These are phyloP conservation scores for Choristoneura fumiferana DNA, from an alignment of 1,140 invertebrate genomes.

Conservation along the genomic window DNA sequence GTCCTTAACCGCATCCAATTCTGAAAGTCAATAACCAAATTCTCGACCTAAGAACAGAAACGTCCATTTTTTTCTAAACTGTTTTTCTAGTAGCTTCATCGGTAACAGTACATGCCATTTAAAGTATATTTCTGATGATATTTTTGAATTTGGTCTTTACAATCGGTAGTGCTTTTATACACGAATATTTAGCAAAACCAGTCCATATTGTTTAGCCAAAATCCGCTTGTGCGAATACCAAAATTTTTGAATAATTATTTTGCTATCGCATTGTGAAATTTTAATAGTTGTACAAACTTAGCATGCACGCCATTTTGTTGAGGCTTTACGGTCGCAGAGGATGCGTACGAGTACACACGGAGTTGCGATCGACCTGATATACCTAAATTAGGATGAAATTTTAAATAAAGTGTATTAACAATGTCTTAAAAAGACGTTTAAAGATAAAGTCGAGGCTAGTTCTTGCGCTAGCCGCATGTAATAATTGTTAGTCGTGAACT, in stretches of 20 bases:
- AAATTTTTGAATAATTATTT: slow-evolving; percentile 73
- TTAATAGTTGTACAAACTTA: slow-evolving; percentile 47
- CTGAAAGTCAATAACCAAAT: slow-evolving; percentile 56
- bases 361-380: slow-evolving; percentile 27
- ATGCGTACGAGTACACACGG: background rate
- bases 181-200: slow-evolving; percentile 69
- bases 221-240: slow-evolving; percentile 63
- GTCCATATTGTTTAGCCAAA: slow-evolving; percentile 77
- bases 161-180: slow-evolving; percentile 76
- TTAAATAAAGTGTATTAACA: slow-evolving; percentile 50
- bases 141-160: slow-evolving; percentile 74
- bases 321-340: slow-evolving; percentile 5
- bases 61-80: slow-evolving; percentile 75
- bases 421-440: slow-evolving; percentile 60
- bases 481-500: slow-evolving; percentile 50
- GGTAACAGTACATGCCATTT: slow-evolving; percentile 65
- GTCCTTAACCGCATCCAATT: slow-evolving; percentile 58
- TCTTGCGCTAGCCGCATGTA: slow-evolving; percentile 42
- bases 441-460: slow-evolving; percentile 42
- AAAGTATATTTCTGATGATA: slow-evolving; percentile 73
- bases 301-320: slow-evolving; percentile 33
- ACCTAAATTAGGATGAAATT: slow-evolving; percentile 52
- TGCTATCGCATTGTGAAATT: slow-evolving; percentile 68
- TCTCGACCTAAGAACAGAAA: slow-evolving; percentile 75
- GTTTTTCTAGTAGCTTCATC: slow-evolving; percentile 73